Base-by-base conservation (phyloP, 2,888 invertebrate genomes). In the Dioctria linearis region DNA sequence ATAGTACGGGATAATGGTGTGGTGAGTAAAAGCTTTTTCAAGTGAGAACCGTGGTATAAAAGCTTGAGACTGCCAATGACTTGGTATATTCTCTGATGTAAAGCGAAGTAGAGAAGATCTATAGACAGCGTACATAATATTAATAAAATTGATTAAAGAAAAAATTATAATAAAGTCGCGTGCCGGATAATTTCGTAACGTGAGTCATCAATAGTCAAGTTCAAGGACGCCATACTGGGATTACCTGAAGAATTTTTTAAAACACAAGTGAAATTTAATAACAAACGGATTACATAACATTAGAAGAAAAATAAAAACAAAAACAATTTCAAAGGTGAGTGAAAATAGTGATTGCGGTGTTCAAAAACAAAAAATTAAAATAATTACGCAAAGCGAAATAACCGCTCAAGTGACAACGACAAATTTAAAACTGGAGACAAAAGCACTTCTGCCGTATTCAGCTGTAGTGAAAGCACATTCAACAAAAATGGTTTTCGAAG, bases 351-450 rank as follows among this genome's bases (percentile, higher is more conserved):
- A 9, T 76, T 63, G 76, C 63, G 76, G n/a, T 13, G 42, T 66
- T 42, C 39, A 40, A 43, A 76, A 4, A 25, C 0, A 25, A 63
- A 37, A 76, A 5, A 63, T 11, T 40, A 76, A 63, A 43, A 76
- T 13, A 46, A 76, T 76, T 76, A 37, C 61, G 49, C 63, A 76
- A 49, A 37, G 39, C 37, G 11, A 76, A 76, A 83, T 82, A 80
- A 25, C 80, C 25, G 25, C 25, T 65, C 63, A 79, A 78, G 75
- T 82, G 78, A 75, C 69, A 57, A 63, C 71, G 65, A 80, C 79
- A 75, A 82, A 79, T 83, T 81, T 79, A 81, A 81, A 82, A 83
- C 84, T 83, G 84, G 83, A 61, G 83, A 80, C 83, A 83, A 78
- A 84, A 83, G 82, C 82, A 39, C 69, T 81, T 9, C 8, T 81